phyloP scores from a whole-genome alignment of 2,113 vertebrate genomes.

The Charina bottae region DNA sequence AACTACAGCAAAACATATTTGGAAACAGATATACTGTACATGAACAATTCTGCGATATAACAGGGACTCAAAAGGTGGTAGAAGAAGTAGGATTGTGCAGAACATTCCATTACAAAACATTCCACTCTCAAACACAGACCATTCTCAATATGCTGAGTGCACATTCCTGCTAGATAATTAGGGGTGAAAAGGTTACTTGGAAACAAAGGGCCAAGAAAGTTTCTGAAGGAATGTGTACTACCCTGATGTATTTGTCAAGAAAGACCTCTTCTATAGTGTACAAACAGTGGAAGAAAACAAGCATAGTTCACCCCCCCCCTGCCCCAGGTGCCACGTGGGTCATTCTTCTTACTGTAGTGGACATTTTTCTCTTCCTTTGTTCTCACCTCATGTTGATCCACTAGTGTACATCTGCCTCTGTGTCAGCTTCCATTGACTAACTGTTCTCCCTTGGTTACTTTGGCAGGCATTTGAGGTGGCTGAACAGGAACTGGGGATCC shows the following conservation, averaged over 20 bases:
- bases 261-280: not conserved
- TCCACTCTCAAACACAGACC: not conserved
- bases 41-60: not conserved
- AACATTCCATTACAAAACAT: not conserved
- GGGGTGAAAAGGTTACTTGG: too few relatives aligned
- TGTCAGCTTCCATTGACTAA: not conserved
- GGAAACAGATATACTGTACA: not conserved
- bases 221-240: not conserved
- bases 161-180: too few relatives aligned
- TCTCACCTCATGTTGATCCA: not conserved
- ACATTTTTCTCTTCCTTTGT: not conserved
- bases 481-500: conserved; percentile 91
- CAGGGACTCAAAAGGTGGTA: not conserved
- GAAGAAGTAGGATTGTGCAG: not conserved
- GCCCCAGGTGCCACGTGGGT: not conserved
- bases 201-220: not conserved
- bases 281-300: not conserved
- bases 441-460: conserved; percentile 4
- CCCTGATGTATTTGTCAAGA: not conserved
- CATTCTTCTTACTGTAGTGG: not conserved
- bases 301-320: not conserved
- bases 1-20: not conserved
- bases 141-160: not conserved
- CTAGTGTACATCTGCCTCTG: not conserved
- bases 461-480: conserved; percentile 92